Conservation (phyloP, 1,140 invertebrate species). For the Triops cancriformis region DNA sequence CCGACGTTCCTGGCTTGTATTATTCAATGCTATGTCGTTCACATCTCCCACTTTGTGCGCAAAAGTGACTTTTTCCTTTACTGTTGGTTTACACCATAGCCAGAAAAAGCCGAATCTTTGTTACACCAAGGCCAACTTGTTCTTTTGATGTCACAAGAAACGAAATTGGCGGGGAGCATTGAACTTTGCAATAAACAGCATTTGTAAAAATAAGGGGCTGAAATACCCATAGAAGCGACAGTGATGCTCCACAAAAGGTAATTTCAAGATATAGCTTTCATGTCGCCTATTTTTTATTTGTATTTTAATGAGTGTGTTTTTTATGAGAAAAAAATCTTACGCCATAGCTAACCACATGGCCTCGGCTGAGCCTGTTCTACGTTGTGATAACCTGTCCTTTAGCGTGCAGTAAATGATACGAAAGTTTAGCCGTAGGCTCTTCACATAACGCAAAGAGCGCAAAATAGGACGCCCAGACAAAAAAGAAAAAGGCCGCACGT, state of each 20-base stretch:
- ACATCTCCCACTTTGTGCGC: background rate
- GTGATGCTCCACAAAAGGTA: background rate
- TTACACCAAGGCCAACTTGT: background rate
- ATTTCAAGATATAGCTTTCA: background rate
- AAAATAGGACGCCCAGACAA: background rate
- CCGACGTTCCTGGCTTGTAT: too few species aligned
- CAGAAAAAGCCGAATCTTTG: background rate
- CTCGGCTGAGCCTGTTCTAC: background rate
- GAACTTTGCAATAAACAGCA: background rate
- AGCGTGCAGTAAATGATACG: background rate
- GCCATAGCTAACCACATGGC: background rate
- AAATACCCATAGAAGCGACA: background rate
- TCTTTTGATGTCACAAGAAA: background rate
- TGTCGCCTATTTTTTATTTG: too few species aligned
- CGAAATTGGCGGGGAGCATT: background rate
- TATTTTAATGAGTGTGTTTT: too few species aligned
- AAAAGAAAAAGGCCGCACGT: conserved; percentile 8
- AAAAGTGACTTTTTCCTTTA: background rate
- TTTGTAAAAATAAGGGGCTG: background rate
- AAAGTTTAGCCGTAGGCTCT: background rate
- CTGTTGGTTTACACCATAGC: background rate
- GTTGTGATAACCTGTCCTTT: background rate
- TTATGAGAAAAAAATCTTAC: too few species aligned
- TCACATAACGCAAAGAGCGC: background rate
- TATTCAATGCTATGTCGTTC: too few species aligned